Evolutionary conservation across 2,888 invertebrate species (phyloP).

Genomic region (Agrochola lota): DNA sequence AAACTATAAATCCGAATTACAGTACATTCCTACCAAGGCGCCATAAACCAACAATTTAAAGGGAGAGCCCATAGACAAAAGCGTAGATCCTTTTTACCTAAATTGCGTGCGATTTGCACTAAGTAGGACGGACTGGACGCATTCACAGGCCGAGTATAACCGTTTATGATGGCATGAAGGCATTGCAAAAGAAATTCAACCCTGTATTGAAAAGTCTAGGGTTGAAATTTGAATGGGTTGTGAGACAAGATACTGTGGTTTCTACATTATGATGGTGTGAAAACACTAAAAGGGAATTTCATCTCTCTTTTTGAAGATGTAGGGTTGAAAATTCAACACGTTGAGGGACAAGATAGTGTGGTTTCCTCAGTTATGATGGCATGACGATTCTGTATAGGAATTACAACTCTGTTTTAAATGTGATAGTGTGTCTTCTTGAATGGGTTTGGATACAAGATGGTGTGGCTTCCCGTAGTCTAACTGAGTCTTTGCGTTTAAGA

Average conservation of each 20-base stretch:
- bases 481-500: conserved; percentile 60
- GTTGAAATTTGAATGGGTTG: conserved; percentile 6
- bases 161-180: conserved; percentile 54
- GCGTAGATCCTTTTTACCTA: conserved; percentile 62
- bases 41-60: conserved; percentile 56
- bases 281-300: not conserved
- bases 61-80: conserved; percentile 37
- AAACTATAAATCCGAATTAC: conserved; percentile 39
- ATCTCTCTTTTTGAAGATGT: not conserved
- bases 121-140: conserved; percentile 58
- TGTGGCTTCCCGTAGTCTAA: conserved; percentile 51
- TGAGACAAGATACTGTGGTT: not conserved
- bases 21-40: not conserved
- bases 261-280: conserved; percentile 19
- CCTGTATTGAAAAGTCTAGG: not conserved
- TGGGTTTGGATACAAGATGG: conserved; percentile 9
- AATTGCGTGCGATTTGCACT: conserved; percentile 67
- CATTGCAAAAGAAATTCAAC: not conserved
- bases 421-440: conserved; percentile 15
- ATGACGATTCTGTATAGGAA: not conserved
- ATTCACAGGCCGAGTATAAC: conserved; percentile 52
- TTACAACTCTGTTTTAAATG: not conserved
- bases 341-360: not conserved
- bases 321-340: conserved; percentile 15
- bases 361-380: conserved; percentile 12